Base-by-base conservation (phyloP, 2,888 invertebrate species). In the Leptinotarsa rubiginosa region DNA sequence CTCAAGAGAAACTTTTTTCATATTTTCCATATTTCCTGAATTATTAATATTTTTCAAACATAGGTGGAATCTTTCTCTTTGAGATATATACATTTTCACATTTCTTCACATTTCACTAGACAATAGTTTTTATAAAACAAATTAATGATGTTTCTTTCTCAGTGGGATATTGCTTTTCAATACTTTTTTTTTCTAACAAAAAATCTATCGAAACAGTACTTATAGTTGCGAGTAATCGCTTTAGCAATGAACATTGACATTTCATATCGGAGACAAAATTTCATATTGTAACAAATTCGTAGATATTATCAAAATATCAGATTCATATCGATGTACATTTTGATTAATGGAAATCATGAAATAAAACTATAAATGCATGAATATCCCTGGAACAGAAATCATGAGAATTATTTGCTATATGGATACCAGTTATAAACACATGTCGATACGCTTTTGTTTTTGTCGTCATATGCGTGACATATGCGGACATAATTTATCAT, bases 391-490 rank as follows among this genome's bases (percentile, higher is more conserved):
- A 62, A 41, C 62, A 62, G 16, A 10, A 10, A 41, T 62, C 4
- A 7, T n/a, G 25, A 7, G 31, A 62, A 41, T 62, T 62, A 41
- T 62, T 31, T 62, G 62, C 16, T 41, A 31, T 22, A 22, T n/a
- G 20, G 31, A 25, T 16, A 31, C 7, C 62, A 31, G 10, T 62
- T 62, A 62, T 41, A 10, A 31, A 62, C 62, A 31, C 62, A 62
- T 62, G 41, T 41, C 18, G 12, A 62, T 62, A 20, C 16, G 31
- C 62, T n/a, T 62, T 62, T 62, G 62, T 62, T 62, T 56, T 56
- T 56, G 56, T 56, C 15, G 4, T 12, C 15, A 22, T 25, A 15
- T 22, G 56, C 56, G 4, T 22, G 56, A 15, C 22, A 56, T 50
- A 16, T n/a, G n/a, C 50, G 4, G 50, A n/a, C 41, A 41, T 12